Conservation (phyloP, 2,797 vertebrate genomes). For the Schizothorax lantsangensis region DNA sequence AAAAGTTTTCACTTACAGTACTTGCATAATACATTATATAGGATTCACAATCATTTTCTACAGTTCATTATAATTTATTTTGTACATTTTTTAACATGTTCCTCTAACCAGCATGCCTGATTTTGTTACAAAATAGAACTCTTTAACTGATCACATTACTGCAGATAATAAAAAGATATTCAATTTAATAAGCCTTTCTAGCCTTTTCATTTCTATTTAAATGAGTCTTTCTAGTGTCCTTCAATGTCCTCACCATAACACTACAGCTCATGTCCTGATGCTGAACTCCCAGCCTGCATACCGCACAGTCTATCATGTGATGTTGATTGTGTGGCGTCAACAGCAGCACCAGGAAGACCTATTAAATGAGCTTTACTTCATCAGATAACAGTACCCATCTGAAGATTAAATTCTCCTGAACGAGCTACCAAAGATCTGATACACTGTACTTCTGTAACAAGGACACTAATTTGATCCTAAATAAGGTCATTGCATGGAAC, state of each 20-base stretch:
- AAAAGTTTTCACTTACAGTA: neutral
- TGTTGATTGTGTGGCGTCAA: constrained; percentile 4
- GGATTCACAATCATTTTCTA: neutral
- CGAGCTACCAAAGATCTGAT: neutral
- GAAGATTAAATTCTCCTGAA: constrained; percentile 14
- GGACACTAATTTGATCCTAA: neutral
- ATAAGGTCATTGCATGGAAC: neutral
- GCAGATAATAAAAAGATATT: neutral
- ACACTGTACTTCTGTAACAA: neutral
- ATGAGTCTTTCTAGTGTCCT: neutral
- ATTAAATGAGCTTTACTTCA: neutral
- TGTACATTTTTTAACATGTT: neutral
- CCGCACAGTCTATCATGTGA: constrained; percentile 5
- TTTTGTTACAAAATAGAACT: neutral
- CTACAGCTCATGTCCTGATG: constrained; percentile 2
- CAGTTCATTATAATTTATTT: neutral
- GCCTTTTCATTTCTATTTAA: neutral
- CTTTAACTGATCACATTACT: neutral
- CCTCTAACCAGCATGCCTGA: neutral
- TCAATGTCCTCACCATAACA: neutral
- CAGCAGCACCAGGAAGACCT: neutral
- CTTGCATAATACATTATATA: neutral
- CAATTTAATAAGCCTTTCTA: neutral
- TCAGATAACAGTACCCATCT: constrained; percentile 11
- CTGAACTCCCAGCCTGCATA: constrained; percentile 17